Evolutionary conservation across 1,140 invertebrate species (phyloP), one percentile per base, ranked within the genome.

Genomic region (Galleria mellonella): DNA sequence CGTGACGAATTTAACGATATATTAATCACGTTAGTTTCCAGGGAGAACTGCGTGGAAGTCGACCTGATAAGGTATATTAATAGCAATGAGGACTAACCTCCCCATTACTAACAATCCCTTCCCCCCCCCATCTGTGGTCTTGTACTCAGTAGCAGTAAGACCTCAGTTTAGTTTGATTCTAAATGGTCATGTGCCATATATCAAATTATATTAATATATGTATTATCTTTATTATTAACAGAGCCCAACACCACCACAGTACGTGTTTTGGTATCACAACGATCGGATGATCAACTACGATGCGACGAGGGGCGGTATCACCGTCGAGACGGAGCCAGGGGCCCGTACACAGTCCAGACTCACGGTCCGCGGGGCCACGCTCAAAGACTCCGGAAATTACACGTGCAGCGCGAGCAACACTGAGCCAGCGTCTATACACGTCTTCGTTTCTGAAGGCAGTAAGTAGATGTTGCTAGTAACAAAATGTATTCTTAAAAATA

Each of bases 331-430:
- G 13, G 93, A 95, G 77, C 93, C 93, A 33, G 94, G 94, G 28
- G 90, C 92, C 47, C 89, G 92, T 44, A 96, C 94, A 7, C 94
- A 95, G 81, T 94, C 93, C 52, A 90, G 92, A 32, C 90, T 95
- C 30, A 94, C 93, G 28, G 95, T 97, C 53, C 89, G 90, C 11
- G 92, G 94, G 47, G 95, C 95, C 14, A 91, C 93, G 55, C 91
- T 95, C 54, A 90, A 91, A 28, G 95, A 97, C 82, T 95, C 94
- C 27, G 95, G 95, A 51, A 97, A 96, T 87, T 97, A 97, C 72
- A 96, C 94, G 32, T 97, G 95, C 89, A 93, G 92, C 66, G 94
- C 94, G 14, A 94, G 94, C 57, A 96, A 96, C 74, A 96, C 94
- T 45, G 94, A 96, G 73, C 91, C 94, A 32, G 94, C 94, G 43